These are phyloP conservation scores for Actias luna DNA, from an alignment of 2,888 invertebrate genomes.

Conservation along the genomic window DNA sequence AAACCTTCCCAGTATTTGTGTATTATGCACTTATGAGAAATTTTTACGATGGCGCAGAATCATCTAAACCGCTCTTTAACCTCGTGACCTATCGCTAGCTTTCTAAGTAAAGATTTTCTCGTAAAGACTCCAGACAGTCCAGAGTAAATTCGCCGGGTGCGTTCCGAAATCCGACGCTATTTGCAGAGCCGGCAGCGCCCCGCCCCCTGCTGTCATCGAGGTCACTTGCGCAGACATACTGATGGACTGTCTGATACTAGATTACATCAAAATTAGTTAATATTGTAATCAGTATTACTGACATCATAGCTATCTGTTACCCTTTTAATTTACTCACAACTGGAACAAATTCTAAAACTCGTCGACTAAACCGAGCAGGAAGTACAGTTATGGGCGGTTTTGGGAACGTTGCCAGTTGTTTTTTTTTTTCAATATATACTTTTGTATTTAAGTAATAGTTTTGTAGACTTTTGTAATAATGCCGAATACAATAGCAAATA, in stretches of 20 bases:
- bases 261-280: slow-evolving; percentile 34
- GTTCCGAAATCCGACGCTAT: slow-evolving; percentile 44
- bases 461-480: background rate
- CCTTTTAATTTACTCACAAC: background rate
- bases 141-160: slow-evolving; percentile 44
- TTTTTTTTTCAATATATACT: background rate
- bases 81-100: slow-evolving; percentile 38
- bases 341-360: background rate
- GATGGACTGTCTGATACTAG: slow-evolving; percentile 45
- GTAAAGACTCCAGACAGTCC: slow-evolving; percentile 36
- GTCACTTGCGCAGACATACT: slow-evolving; percentile 58
- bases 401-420: slow-evolving; percentile 6
- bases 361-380: slow-evolving; percentile 2
- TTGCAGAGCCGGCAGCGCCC: slow-evolving; percentile 46
- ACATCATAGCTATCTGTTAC: background rate
- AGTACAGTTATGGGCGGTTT: slow-evolving; percentile 6
- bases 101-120: background rate
- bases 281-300: background rate
- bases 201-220: slow-evolving; percentile 57
- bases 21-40: background rate
- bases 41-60: background rate
- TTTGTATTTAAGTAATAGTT: background rate
- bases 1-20: background rate
- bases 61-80: slow-evolving; percentile 23
- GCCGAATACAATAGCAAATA: background rate